phyloP scores from a whole-genome alignment of 2,113 vertebrate species.

The Pterocles burchelli region DNA sequence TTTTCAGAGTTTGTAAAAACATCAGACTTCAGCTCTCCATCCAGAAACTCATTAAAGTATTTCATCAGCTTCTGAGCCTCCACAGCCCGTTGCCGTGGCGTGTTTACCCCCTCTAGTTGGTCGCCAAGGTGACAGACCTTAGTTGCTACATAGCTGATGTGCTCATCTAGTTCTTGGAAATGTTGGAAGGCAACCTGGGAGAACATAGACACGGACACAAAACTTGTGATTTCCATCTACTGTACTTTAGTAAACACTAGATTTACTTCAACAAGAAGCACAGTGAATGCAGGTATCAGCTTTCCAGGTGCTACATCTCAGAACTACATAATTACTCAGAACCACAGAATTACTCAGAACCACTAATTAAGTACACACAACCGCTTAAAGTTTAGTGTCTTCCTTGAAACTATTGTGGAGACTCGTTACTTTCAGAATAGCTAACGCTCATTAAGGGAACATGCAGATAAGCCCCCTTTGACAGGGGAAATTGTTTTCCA shows the following conservation, averaged over 20 bases:
- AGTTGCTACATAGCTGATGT: slow-evolving; percentile 98
- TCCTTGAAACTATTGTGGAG: background rate
- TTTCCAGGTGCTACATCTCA: background rate
- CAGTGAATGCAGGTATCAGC: background rate
- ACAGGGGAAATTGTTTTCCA: background rate
- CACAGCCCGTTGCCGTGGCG: slow-evolving; percentile 94
- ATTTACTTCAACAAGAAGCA: background rate
- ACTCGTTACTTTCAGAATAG: background rate
- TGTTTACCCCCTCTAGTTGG: slow-evolving; percentile 98
- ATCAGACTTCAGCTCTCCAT: slow-evolving; percentile 97
- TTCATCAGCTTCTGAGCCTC: slow-evolving; percentile 99
- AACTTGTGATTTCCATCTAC: background rate
- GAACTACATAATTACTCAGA: background rate
- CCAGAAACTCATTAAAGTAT: slow-evolving; percentile 99
- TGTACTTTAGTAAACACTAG: background rate
- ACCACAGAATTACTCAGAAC: background rate
- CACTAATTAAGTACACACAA: background rate
- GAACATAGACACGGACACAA: slow-evolving; percentile 32
- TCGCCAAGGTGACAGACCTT: slow-evolving; percentile 99
- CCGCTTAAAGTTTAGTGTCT: background rate
- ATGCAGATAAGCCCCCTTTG: background rate
- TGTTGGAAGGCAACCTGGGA: slow-evolving; percentile 97
- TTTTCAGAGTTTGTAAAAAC: slow-evolving; percentile 99
- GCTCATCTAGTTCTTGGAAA: slow-evolving; percentile 98
- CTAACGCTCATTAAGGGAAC: background rate